A percentile compares a stretch with the other conserved stretches of the same genome.
phyloP scores from a whole-genome alignment of 2,888 invertebrate species.

The Liopterus haemorrhoidalis region DNA sequence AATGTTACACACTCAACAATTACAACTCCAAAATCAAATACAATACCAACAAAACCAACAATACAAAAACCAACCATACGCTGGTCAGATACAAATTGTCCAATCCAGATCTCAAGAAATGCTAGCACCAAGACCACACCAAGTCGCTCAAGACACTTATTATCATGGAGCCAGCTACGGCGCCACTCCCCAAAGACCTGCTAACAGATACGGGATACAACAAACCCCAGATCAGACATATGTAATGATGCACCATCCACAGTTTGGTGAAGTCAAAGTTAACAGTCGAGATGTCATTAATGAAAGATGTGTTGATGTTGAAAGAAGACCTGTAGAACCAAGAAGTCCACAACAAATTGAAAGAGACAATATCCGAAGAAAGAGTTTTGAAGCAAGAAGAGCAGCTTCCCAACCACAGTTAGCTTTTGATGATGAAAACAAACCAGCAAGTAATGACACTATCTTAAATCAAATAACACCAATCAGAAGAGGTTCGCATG shows the following conservation, averaged over 20 bases:
- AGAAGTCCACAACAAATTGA: constrained; percentile 59
- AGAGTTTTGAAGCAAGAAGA: constrained; percentile 54
- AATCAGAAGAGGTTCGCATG: constrained; percentile 53
- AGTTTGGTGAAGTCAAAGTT: constrained; percentile 27
- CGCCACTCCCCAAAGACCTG: constrained; percentile 34
- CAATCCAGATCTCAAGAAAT: constrained; percentile 54
- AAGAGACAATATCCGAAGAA: constrained; percentile 53
- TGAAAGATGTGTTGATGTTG: constrained; percentile 31
- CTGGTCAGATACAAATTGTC: constrained; percentile 43
- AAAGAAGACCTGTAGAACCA: constrained; percentile 42
- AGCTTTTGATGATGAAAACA: constrained; percentile 48
- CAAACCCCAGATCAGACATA: constrained; percentile 36
- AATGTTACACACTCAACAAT: constrained; percentile 42
- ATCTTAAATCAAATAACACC: constrained; percentile 25
- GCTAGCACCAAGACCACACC: constrained; percentile 45
- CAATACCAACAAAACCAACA: constrained; percentile 50
- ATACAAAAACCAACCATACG: constrained; percentile 43
- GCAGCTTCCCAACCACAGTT: constrained; percentile 65
- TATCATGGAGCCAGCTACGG: constrained; percentile 39
- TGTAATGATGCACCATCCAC: constrained; percentile 34
- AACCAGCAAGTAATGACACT: constrained; percentile 25
- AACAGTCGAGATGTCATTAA: constrained; percentile 26
- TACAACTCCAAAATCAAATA: constrained; percentile 27
- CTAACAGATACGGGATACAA: constrained; percentile 31
- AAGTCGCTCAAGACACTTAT: constrained; percentile 37